These are phyloP conservation scores for Nasonia oneida DNA, from an alignment of 2,888 invertebrate species.

Conservation along the genomic window DNA sequence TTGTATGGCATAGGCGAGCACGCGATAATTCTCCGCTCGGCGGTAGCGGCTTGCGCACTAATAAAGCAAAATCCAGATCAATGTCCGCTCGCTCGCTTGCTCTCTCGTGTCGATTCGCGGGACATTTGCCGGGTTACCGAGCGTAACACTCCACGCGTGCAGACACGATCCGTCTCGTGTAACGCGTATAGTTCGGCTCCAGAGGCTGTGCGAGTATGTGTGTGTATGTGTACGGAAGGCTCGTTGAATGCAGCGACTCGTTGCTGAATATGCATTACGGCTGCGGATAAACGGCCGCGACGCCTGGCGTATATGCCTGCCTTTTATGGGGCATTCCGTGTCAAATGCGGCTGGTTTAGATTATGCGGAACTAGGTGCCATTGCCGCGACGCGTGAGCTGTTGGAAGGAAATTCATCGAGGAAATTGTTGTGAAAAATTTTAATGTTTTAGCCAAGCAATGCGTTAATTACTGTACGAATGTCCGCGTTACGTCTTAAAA, in stretches of 20 bases:
- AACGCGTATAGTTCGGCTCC: conserved; percentile 5
- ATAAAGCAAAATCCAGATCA: conserved; percentile 56
- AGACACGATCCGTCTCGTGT: conserved; percentile 33
- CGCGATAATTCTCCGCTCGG: conserved; percentile 10
- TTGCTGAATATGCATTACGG: conserved; percentile 29
- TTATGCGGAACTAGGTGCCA: background rate
- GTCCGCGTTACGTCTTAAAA: background rate
- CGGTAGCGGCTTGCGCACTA: conserved; percentile 4
- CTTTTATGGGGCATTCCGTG: conserved; percentile 19
- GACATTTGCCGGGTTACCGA: conserved; percentile 56
- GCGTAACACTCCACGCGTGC: conserved; percentile 21
- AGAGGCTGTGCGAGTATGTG: background rate
- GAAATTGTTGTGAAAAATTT: background rate
- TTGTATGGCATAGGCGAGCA: background rate
- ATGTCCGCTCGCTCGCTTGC: conserved; percentile 15
- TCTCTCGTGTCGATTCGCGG: conserved; percentile 47
- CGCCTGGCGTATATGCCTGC: background rate
- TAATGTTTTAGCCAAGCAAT: no score
- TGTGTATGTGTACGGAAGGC: background rate
- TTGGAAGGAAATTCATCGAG: background rate
- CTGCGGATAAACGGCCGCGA: conserved; percentile 7
- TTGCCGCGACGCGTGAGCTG: background rate
- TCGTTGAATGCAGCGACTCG: background rate
- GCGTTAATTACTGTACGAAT: no score
- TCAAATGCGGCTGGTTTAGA: background rate